Conservation (phyloP, 2,888 invertebrate species). For the Rhagophthalmus giganteus region DNA sequence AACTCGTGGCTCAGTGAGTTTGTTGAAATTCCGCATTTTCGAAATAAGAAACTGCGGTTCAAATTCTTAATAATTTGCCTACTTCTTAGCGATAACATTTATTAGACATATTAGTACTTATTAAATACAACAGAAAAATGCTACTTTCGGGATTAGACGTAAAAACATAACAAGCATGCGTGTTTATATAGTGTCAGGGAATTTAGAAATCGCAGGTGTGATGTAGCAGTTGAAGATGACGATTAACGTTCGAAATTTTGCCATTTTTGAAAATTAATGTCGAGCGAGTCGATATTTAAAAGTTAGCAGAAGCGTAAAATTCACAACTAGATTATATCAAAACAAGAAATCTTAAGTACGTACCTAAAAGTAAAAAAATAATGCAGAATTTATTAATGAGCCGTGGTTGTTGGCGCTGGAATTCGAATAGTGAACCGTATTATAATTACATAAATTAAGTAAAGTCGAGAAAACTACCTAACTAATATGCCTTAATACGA, state of each 20-base stretch:
- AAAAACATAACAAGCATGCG: too few relatives aligned
- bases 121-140: too few relatives aligned
- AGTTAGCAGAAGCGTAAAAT: constrained; percentile 8
- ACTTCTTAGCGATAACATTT: too few relatives aligned
- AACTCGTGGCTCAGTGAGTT: too few relatives aligned
- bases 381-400: constrained; percentile 50
- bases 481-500: constrained; percentile 54
- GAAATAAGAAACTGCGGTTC: too few relatives aligned
- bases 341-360: constrained; percentile 12
- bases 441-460: constrained; percentile 54
- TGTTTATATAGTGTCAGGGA: too few relatives aligned
- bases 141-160: too few relatives aligned
- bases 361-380: constrained; percentile 32
- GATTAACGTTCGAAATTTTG: not conserved
- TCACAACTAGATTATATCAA: constrained; percentile 11
- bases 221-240: too few relatives aligned
- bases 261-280: not conserved
- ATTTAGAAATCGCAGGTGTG: too few relatives aligned
- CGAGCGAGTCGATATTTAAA: not conserved
- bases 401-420: constrained; percentile 45
- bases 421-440: constrained; percentile 45
- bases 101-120: too few relatives aligned
- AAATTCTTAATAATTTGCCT: too few relatives aligned
- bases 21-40: too few relatives aligned
- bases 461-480: constrained; percentile 55